phyloP scores from a whole-genome alignment of 2,888 invertebrate species.

The Furcula furcula region DNA sequence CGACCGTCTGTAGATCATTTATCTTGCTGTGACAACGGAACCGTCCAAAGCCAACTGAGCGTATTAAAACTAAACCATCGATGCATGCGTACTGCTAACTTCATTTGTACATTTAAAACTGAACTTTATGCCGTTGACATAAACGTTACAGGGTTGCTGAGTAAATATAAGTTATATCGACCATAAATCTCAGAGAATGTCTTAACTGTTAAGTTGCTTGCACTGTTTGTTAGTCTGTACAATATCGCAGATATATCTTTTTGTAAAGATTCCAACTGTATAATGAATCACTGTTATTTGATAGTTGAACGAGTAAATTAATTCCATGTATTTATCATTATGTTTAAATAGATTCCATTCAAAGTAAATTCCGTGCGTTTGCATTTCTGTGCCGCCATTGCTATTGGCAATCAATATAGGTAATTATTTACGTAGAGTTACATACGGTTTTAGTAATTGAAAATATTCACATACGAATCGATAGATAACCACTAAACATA shows the following conservation, averaged over 20 bases:
- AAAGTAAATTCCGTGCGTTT: slow-evolving; percentile 11
- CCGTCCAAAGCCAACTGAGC: slow-evolving; percentile 56
- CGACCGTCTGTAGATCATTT: slow-evolving; percentile 55
- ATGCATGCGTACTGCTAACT: slow-evolving; percentile 28
- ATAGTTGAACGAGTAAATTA: slow-evolving; percentile 1
- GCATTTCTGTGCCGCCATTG: slow-evolving; percentile 11
- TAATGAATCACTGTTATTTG: slow-evolving; percentile 19
- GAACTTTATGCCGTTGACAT: slow-evolving; percentile 31
- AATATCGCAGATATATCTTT: slow-evolving; percentile 41
- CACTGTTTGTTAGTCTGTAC: slow-evolving; percentile 42
- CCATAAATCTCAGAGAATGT: slow-evolving; percentile 50
- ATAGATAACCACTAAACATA: too few relatives aligned
- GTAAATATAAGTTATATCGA: slow-evolving; percentile 31
- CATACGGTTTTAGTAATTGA: too few relatives aligned
- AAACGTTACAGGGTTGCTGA: slow-evolving; percentile 24
- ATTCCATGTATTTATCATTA: neutral
- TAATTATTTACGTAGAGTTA: too few relatives aligned
- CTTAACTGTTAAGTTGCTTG: slow-evolving; percentile 48
- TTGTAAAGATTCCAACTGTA: slow-evolving; percentile 16
- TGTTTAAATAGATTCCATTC: neutral
- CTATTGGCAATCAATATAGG: too few relatives aligned
- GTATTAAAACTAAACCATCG: slow-evolving; percentile 53
- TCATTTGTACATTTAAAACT: slow-evolving; percentile 23
- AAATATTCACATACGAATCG: too few relatives aligned
- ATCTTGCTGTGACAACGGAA: slow-evolving; percentile 66